These are phyloP conservation scores for Scalopus aquaticus DNA, from an alignment of 2,113 vertebrate genomes.

Conservation along the genomic window DNA sequence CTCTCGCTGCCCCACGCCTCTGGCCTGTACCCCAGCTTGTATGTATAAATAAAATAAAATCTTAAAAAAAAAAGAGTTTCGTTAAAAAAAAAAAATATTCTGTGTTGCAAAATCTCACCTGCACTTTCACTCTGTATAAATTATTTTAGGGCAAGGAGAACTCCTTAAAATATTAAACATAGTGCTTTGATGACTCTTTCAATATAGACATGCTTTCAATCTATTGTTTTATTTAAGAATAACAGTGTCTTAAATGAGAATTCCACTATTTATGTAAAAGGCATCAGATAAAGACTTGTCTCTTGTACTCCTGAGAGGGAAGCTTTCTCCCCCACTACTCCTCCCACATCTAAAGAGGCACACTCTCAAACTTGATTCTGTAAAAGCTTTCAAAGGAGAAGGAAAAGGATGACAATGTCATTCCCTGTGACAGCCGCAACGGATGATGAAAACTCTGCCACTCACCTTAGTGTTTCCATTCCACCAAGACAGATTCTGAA, in stretches of 20 bases:
- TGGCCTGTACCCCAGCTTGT: no score
- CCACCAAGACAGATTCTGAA: neutral
- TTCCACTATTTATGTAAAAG: constrained; percentile 27
- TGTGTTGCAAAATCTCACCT: neutral
- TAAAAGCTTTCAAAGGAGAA: neutral
- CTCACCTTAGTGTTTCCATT: neutral
- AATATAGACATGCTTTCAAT: neutral
- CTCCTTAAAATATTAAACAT: neutral
- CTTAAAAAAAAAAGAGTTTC: no score
- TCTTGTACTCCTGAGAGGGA: neutral
- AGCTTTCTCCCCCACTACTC: neutral
- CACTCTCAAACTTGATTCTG: neutral
- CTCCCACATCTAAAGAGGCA: neutral
- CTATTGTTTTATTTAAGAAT: constrained; percentile 48
- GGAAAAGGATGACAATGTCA: neutral
- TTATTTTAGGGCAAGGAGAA: constrained; percentile 13
- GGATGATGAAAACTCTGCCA: neutral
- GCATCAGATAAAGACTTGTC: constrained; percentile 5
- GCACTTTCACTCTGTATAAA: neutral
- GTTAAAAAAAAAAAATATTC: constrained; percentile 46
- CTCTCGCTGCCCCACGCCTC: no score
- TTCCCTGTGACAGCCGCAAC: neutral
- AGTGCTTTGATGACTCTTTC: neutral
- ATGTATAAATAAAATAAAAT: no score
- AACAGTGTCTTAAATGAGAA: constrained; percentile 16